Base-by-base conservation (phyloP, 35 echinoderm and acorn worm species). In the Lytechinus variegatus region DNA sequence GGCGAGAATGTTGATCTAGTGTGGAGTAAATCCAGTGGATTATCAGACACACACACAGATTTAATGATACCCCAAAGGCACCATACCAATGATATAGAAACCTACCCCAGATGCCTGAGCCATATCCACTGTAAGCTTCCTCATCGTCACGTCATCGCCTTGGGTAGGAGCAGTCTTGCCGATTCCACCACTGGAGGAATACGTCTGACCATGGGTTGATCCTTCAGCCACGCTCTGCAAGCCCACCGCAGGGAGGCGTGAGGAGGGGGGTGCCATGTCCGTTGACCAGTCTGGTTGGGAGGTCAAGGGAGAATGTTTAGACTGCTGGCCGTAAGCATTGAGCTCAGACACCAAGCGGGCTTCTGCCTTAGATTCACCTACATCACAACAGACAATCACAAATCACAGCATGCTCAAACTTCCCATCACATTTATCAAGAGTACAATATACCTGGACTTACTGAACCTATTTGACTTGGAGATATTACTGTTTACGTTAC, bases 211-310 rank as follows among this genome's bases (percentile, higher is more conserved):
- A 27, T 33, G 27, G 9, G 53, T 54, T 57, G 92, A 54, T 54
- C 14, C 92, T 27, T 93, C 92, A 10, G 92, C 54, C 92, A 93
- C 92, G 27, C 92, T 93, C 54, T 93, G 92, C 10, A 93, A 54
- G 27, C 92, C 92, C n/a, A 56, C 53, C 4, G 92, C 52, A 13
- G 92, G 27, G 29, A 93, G 92, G 7, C 92, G 92, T 9, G 52
- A 44, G 11, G 92, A 55, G 52, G 92, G 52, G 0, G 92, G 52
- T n/a, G 52, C 27, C 92, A 93, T 55, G 92, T 93, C 92, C 24
- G 92, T 55, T 93, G 92, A 93, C 92, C 92, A 93, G 92, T 93
- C 92, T 28, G 92, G 92, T 54, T 93, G 92, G 92, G 92, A 93
- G 52, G 92, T 93, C 53, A 93, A 54, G 53, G 92, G 54, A 27